These are phyloP conservation scores for Selene dorsalis DNA, from an alignment of 2,797 vertebrate species.

Conservation along the genomic window DNA sequence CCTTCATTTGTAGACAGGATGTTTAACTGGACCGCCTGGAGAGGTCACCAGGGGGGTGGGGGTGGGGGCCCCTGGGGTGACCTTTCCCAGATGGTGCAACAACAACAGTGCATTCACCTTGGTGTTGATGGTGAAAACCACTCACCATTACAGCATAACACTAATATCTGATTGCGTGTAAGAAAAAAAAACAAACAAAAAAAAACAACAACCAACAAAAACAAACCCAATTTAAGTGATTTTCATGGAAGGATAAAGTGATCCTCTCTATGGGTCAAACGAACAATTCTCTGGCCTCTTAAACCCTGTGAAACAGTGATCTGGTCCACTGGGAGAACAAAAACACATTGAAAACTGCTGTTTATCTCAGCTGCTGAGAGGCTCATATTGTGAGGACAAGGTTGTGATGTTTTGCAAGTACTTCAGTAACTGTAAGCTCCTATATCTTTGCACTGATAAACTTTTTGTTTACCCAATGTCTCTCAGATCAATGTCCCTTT, in stretches of 20 bases:
- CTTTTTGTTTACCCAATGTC: background rate
- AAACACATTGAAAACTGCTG: slow-evolving; percentile 17
- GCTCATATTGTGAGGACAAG: slow-evolving; percentile 14
- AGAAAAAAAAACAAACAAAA: background rate
- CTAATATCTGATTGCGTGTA: slow-evolving; percentile 16
- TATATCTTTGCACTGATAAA: slow-evolving; percentile 5
- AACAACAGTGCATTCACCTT: slow-evolving; percentile 33
- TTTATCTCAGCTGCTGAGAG: slow-evolving; percentile 41
- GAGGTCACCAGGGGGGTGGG: slow-evolving; percentile 41
- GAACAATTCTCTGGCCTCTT: slow-evolving; percentile 43
- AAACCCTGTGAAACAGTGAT: slow-evolving; percentile 27
- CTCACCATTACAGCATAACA: slow-evolving; percentile 16
- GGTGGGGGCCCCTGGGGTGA: slow-evolving; percentile 30
- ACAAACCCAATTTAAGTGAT: slow-evolving; percentile 41
- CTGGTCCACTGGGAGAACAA: slow-evolving; percentile 14
- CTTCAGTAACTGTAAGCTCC: background rate
- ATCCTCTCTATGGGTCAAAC: slow-evolving; percentile 17
- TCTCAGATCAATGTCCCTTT: background rate
- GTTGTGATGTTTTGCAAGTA: slow-evolving; percentile 4
- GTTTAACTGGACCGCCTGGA: slow-evolving; percentile 66
- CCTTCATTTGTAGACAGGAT: slow-evolving; percentile 75
- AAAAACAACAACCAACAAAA: background rate
- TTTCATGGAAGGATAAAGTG: slow-evolving; percentile 55
- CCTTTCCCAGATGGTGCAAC: slow-evolving; percentile 64
- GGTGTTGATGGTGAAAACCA: slow-evolving; percentile 32